Percentiles rank a stretch among this genome's conserved stretches.
Evolutionary conservation across 2,113 vertebrate species (phyloP).

Genomic region (Sus scrofa): DNA sequence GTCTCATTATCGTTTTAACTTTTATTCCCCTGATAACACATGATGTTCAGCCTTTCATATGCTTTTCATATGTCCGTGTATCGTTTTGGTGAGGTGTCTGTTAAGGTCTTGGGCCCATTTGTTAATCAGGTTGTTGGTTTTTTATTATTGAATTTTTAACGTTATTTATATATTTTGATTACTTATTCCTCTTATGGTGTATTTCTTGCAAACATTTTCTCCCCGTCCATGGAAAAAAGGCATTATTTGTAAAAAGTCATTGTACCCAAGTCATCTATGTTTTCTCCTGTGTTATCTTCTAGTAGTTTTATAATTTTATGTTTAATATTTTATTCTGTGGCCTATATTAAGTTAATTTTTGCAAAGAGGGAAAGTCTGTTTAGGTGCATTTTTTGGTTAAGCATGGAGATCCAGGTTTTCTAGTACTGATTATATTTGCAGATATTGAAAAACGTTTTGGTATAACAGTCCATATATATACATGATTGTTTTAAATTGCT

Average conservation of each 20-base stretch:
- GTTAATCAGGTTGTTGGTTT: not conserved
- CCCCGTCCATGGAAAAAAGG: too few species aligned
- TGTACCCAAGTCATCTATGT: not conserved
- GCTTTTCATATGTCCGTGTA: not conserved
- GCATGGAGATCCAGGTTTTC: not conserved
- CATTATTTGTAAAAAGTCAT: not conserved
- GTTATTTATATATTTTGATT: not conserved
- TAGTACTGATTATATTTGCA: not conserved
- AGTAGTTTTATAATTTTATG: not conserved
- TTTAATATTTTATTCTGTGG: not conserved
- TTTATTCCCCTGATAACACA: not conserved
- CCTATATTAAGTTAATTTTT: not conserved
- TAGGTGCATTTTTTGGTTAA: not conserved
- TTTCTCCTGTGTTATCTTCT: not conserved
- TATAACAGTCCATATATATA: too few species aligned
- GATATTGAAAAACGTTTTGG: too few species aligned
- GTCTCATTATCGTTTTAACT: not conserved
- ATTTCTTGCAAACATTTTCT: not conserved
- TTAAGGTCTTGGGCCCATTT: not conserved
- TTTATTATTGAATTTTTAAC: not conserved
- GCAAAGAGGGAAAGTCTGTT: not conserved
- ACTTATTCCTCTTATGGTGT: not conserved
- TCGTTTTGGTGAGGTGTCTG: not conserved
- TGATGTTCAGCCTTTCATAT: not conserved
- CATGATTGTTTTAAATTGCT: too few species aligned